These are phyloP conservation scores for Drosophila arizonae DNA, from an alignment of 1,140 invertebrate genomes.

Conservation along the genomic window DNA sequence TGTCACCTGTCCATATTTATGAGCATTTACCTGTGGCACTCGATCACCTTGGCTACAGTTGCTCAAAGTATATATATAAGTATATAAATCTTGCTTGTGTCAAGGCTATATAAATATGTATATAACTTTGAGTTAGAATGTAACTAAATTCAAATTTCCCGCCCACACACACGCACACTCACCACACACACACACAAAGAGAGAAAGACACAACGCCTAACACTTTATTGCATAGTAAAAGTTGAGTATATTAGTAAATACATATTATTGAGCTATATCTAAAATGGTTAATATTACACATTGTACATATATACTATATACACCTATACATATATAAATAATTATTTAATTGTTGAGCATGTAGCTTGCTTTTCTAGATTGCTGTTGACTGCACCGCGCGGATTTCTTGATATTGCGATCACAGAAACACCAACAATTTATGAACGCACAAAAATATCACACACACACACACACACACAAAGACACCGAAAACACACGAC, in stretches of 20 bases:
- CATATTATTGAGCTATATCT: conserved; percentile 4
- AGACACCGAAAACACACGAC: conserved; percentile 1
- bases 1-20: not conserved
- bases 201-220: not conserved
- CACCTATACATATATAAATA: conserved; percentile 2
- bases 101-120: too few species aligned
- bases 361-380: conserved; percentile 63
- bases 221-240: conserved; percentile 22
- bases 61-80: too few species aligned
- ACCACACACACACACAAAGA: not conserved
- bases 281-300: not conserved
- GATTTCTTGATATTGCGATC: conserved; percentile 12
- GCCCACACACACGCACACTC: not conserved
- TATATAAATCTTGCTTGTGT: too few species aligned
- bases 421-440: conserved; percentile 4
- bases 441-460: not conserved
- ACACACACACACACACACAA: not conserved
- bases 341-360: conserved; percentile 35
- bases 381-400: conserved; percentile 62
- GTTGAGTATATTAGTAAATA: conserved; percentile 2
- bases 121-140: too few species aligned
- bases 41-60: not conserved
- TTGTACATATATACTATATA: not conserved
- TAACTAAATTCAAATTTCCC: not conserved
- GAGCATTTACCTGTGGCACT: not conserved